Percentiles rank a stretch among this genome's conserved stretches.
Conservation (phyloP, 2,888 invertebrate species). For the Orthosia cruda region DNA sequence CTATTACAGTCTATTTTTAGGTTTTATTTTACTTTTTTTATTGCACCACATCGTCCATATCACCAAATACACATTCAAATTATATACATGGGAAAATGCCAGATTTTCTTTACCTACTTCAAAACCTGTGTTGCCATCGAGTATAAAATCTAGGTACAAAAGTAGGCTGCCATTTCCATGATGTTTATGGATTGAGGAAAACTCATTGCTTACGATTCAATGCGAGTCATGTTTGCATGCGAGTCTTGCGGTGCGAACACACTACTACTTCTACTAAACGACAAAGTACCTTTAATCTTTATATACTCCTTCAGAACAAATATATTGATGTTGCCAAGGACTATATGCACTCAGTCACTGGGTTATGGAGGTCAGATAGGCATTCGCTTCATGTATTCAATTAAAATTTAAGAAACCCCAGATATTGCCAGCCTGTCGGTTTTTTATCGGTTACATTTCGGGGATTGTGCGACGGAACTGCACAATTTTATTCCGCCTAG, state of each 20-base stretch:
- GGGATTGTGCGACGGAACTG: no score
- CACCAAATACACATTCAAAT: neutral
- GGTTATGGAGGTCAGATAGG: neutral
- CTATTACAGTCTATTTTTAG: conserved; percentile 5
- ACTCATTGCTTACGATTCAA: conserved; percentile 31
- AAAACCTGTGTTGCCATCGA: conserved; percentile 6
- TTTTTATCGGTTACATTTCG: no score
- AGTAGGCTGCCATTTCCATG: conserved; percentile 35
- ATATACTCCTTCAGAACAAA: neutral
- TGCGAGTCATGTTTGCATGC: conserved; percentile 11
- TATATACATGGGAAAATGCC: neutral
- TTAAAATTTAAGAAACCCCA: no score
- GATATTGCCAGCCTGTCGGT: no score
- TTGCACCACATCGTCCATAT: no score
- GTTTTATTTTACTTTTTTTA: conserved; percentile 2
- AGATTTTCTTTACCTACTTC: neutral
- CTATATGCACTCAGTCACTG: neutral
- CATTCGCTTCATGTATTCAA: neutral
- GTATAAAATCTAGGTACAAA: neutral
- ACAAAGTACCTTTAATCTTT: no score
- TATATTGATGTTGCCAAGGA: neutral
- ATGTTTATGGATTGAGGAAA: conserved; percentile 50
- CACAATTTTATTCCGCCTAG: no score
- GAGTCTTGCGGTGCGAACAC: conserved; percentile 1
- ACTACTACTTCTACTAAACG: neutral